Evolutionary conservation across 64 coral and sea anemone species (phyloP).

Genomic region (Pocillopora verrucosa): DNA sequence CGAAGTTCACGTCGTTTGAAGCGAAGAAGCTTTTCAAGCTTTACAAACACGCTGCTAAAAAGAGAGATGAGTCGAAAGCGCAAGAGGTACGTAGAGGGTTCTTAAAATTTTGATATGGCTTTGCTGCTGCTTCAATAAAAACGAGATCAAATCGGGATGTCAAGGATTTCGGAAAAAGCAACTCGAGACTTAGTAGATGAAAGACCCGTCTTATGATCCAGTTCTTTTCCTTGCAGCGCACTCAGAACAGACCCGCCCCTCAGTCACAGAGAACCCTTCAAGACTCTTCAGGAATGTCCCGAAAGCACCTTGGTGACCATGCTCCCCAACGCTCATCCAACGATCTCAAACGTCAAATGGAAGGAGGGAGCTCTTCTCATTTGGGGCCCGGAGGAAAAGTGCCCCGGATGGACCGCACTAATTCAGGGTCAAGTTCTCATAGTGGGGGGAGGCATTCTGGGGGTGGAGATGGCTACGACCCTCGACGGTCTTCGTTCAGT

Average conservation of each 20-base stretch:
- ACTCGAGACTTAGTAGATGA: too few species aligned
- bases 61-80: conserved; percentile 78
- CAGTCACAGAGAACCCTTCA: neutral
- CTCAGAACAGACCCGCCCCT: conserved; percentile 11
- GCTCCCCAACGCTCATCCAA: conserved; percentile 29
- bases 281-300: neutral
- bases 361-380: conserved; percentile 20
- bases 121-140: neutral
- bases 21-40: conserved; percentile 92
- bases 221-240: neutral
- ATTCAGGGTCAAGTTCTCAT: conserved; percentile 34
- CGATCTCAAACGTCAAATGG: conserved; percentile 45
- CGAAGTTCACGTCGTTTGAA: conserved; percentile 96
- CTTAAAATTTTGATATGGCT: neutral
- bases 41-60: conserved; percentile 90
- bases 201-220: neutral
- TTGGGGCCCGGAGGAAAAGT: conserved; percentile 50
- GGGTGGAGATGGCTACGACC: conserved; percentile 30
- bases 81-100: conserved; percentile 60
- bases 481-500: conserved; percentile 19
- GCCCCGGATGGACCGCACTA: conserved; percentile 45
- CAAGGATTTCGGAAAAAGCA: neutral
- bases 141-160: neutral
- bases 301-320: conserved; percentile 30
- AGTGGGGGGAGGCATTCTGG: conserved; percentile 45